phyloP scores from a whole-genome alignment of 2,113 vertebrate species.

The Plotosus lineatus region DNA sequence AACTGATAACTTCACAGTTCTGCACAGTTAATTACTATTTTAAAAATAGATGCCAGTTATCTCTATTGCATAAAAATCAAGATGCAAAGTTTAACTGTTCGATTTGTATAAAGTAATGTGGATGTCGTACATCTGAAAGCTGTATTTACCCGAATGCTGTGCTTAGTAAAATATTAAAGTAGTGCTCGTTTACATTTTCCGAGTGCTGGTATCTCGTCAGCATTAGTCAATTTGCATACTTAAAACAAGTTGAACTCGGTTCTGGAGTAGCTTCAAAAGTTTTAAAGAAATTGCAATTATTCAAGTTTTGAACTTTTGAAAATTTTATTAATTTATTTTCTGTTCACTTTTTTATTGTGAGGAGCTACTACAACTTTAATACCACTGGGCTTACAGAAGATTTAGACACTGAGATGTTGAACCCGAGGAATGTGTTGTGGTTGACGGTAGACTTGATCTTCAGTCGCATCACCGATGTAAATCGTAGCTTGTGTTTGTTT shows the following conservation, averaged over 20 bases:
- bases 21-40: not conserved
- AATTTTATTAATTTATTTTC: too few relatives aligned
- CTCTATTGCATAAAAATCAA: not conserved
- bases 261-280: not conserved
- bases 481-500: not conserved
- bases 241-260: not conserved
- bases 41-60: not conserved
- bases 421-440: conserved; percentile 1
- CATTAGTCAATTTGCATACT: not conserved
- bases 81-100: not conserved
- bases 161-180: conserved; percentile 1
- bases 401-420: not conserved
- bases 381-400: conserved; percentile 3
- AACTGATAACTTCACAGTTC: not conserved
- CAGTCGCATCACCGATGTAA: not conserved
- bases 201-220: not conserved
- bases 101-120: not conserved
- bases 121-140: not conserved
- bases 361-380: not conserved
- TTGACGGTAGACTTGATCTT: not conserved
- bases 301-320: too few relatives aligned
- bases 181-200: not conserved
- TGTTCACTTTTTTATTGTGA: not conserved
- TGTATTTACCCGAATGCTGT: not conserved
- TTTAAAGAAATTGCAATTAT: too few relatives aligned